These are phyloP conservation scores for Mionectes olivaceus DNA, from an alignment of 2,797 vertebrate species.

Conservation along the genomic window DNA sequence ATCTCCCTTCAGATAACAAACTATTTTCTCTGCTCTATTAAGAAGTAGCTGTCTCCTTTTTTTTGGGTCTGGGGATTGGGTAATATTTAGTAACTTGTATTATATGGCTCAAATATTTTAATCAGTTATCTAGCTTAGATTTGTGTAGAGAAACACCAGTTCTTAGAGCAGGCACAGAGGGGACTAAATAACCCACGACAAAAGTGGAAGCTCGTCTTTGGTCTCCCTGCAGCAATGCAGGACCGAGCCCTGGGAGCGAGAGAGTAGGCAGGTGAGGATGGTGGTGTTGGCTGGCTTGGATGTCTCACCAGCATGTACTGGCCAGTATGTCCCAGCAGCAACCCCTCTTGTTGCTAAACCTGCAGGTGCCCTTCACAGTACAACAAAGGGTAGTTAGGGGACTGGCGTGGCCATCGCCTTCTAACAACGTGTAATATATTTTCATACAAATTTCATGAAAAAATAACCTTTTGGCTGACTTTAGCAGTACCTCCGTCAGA, in stretches of 20 bases:
- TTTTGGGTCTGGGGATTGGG: background rate
- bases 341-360: background rate
- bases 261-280: background rate
- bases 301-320: too few relatives aligned
- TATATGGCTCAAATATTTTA: background rate
- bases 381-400: rapidly evolving
- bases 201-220: background rate
- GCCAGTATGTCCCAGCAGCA: background rate
- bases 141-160: background rate
- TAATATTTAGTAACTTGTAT: background rate
- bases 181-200: background rate
- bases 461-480: background rate
- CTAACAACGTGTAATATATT: rapidly evolving
- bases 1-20: background rate
- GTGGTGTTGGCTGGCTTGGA: background rate
- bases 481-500: background rate
- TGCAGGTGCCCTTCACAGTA: background rate
- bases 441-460: background rate
- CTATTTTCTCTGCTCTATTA: background rate
- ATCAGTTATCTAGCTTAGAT: background rate
- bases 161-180: background rate
- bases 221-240: background rate
- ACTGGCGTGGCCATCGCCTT: background rate
- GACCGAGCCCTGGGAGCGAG: background rate
- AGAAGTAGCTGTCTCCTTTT: background rate